phyloP scores from a whole-genome alignment of 2,113 vertebrate genomes.

The Microcebus ravelobensis region DNA sequence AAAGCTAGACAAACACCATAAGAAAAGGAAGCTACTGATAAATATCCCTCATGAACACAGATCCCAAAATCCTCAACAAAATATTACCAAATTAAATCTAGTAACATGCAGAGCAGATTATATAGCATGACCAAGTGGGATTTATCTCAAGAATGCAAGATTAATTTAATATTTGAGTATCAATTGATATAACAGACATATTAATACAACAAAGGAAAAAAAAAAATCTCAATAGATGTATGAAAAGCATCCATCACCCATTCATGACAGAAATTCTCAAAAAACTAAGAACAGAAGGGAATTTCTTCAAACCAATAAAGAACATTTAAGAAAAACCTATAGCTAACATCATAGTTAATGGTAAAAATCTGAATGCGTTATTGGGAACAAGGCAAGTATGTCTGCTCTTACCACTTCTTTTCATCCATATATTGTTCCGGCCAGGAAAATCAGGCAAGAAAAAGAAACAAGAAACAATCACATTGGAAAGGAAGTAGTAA shows the following conservation, averaged over 20 bases:
- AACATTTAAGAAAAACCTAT: not conserved
- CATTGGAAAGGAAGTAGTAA: not conserved
- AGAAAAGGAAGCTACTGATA: not conserved
- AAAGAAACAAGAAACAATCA: not conserved
- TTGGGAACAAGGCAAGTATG: not conserved
- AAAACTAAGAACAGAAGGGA: too few relatives aligned
- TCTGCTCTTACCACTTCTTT: not conserved
- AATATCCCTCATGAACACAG: not conserved
- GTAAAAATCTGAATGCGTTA: not conserved
- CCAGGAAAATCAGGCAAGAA: not conserved
- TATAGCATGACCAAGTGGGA: not conserved
- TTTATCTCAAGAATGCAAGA: not conserved
- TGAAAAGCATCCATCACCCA: not conserved
- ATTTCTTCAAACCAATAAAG: too few relatives aligned
- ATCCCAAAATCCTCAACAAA: constrained; percentile 9
- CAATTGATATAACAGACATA: not conserved
- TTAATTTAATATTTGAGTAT: not conserved
- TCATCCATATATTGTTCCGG: not conserved
- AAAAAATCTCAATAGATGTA: not conserved
- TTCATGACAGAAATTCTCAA: not conserved
- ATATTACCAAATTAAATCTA: not conserved
- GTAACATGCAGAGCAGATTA: not conserved
- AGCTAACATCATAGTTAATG: not conserved
- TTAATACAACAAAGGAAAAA: not conserved
- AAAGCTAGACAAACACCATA: not conserved